Evolutionary conservation across 2,888 invertebrate species (phyloP), one percentile per base, ranked within the genome.

Genomic region (Tipula confusa): DNA sequence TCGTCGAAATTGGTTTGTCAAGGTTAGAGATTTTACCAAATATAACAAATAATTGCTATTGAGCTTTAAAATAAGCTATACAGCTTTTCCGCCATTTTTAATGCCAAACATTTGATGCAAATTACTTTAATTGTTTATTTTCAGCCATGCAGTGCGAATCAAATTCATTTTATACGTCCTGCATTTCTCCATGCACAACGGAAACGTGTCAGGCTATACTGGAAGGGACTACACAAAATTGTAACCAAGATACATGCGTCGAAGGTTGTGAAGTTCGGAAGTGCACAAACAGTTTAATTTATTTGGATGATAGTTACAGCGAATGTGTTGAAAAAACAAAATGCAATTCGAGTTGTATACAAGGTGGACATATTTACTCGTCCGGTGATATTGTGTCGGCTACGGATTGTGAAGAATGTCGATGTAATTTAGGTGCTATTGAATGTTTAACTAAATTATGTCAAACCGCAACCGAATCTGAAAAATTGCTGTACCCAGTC

Each of bases 81-180:
- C n/a, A n/a, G n/a, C n/a, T n/a, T n/a, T n/a, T n/a, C n/a, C n/a
- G n/a, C n/a, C n/a, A n/a, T n/a, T n/a, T n/a, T n/a, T n/a, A n/a
- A n/a, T n/a, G n/a, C n/a, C n/a, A n/a, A n/a, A n/a, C n/a, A n/a
- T n/a, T n/a, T n/a, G n/a, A n/a, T n/a, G n/a, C n/a, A n/a, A n/a
- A n/a, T n/a, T n/a, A n/a, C n/a, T n/a, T n/a, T n/a, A n/a, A n/a
- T n/a, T n/a, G 7, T 33, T 33, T 33, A 64, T 80, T 85, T 87
- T 18, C 88, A 96, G 96, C 97, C 0, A 94, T 97, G 91, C 97
- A 97, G 89, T 97, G 97, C 86, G 96, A 96, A 87, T 94, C 94
- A 86, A 91, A 92, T 81, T 93, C 95, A 0, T 92, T 92, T 84
- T 97, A 97, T 90, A 93, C 93, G 85, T 92, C 96, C 0, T 97